These are phyloP conservation scores for Nematostella vectensis DNA, from an alignment of 92 coral and sea anemone species.

Conservation along the genomic window DNA sequence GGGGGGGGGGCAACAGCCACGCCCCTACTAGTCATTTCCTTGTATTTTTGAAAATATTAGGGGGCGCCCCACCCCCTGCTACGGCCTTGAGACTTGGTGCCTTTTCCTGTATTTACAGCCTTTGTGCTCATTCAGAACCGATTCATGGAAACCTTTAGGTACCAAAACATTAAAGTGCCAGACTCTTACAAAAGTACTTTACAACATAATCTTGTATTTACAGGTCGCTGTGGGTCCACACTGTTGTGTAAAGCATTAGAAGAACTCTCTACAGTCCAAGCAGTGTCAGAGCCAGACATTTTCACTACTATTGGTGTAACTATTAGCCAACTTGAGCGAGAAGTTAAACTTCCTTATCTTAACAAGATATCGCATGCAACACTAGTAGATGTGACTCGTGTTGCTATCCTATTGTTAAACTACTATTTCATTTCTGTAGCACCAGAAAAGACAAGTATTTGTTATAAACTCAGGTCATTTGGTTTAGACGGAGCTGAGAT, in stretches of 20 bases:
- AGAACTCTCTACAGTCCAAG: neutral
- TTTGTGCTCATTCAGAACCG: no score
- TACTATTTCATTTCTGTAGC: neutral
- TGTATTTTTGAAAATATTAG: no score
- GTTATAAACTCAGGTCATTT: neutral
- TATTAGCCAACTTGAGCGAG: no score
- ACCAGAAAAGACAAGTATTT: neutral
- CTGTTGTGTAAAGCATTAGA: constrained; percentile 2
- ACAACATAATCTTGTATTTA: no score
- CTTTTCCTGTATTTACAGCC: no score
- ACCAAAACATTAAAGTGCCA: no score
- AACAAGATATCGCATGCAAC: neutral
- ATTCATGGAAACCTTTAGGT: no score
- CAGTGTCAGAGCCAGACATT: neutral
- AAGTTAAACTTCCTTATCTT: neutral
- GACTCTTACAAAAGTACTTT: no score
- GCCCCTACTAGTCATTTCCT: no score
- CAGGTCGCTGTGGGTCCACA: constrained; percentile 4
- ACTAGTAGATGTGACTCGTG: neutral
- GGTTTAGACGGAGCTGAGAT: neutral
- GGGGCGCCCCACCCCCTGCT: no score
- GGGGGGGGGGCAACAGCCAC: no score
- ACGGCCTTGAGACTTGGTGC: no score
- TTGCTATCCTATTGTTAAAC: neutral
- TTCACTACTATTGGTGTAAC: neutral